Base-by-base conservation (phyloP, 2,888 invertebrate genomes). In the Troides aeacus region DNA sequence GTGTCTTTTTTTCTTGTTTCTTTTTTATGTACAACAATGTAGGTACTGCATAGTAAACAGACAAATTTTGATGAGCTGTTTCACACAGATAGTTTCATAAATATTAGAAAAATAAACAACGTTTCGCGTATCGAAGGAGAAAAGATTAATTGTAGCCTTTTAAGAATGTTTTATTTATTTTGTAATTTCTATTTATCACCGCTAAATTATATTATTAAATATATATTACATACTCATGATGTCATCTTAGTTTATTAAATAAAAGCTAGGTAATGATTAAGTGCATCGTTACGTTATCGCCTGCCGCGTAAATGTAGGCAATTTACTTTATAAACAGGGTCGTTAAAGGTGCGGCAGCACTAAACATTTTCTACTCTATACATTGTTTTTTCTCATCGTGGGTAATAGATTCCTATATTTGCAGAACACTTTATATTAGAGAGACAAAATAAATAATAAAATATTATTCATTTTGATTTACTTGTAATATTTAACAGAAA, bases 241-340 rank as follows among this genome's bases (percentile, higher is more conserved):
- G 53, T 53, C 46, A 46, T 53, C n/a, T 1, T 53, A 53, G 5
- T n/a, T 53, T 53, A 53, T 53, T 53, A n/a, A 53, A 53, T 53
- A 53, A 53, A 42, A 74, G 75, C 68, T 70, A 68, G 75, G 72
- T 72, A 76, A 76, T 77, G 74, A 64, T 69, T 65, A 70, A 64
- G 50, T 65, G 63, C 56, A 57, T 62, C 59, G 42, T 65, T 68
- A 57, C 56, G 58, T 74, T 84, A 84, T 85, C 46, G 85, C 84
- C 84, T 84, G 85, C 83, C 83, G 85, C 84, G 81, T 78, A 81
- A 84, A 81, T 84, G 81, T 81, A 81, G 81, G 82, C 86, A 86
- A 89, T 90, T 89, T 88, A 85, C 87, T 88, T 86, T 90, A 88
- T 88, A 90, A 89, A 91, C 89, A 90, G 87, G 85, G 84, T 78